Base-by-base conservation (phyloP, 64 coral and sea anemone species). In the Porites lutea region DNA sequence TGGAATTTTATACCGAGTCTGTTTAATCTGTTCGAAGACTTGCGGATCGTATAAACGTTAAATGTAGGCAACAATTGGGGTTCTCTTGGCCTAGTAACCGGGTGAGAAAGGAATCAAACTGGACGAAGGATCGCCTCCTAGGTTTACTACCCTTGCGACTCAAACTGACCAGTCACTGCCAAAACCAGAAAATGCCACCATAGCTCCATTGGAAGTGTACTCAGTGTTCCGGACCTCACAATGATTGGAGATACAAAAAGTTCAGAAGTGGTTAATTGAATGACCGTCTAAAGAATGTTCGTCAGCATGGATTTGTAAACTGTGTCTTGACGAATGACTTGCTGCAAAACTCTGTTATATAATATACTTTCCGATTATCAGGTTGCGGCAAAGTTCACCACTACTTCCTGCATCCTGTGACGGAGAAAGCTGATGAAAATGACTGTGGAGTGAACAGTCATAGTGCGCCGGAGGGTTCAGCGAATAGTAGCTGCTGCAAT, bases 41-140 rank as follows among this genome's bases (percentile, higher is more conserved):
- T 22, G 86, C 90, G 19, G 79, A 89, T 59, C 86, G 95, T 37
- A 89, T 93, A 4, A 96, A 96, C 90, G 93, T 93, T 37, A 89
- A 87, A 78, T 96, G 89, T 69, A 90, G 86, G 10, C 60, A 92
- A 53, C 90, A 96, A 48, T 78, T 93, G 21, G 93, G 54, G 85
- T 27, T 23, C 20, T 83, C 69, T 75, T 79, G 45, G 4, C 12
- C 86, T 18, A 23, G 52, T 16, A 44, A 79, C 8, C 57, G 50
- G 54, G 87, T 66, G 60, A 80, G 80, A 15, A 82, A 74, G 18
- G 66, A 71, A 44, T 54, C 77, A 9, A 13, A 48, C 11, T 58
- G 18, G 13, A 77, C 79, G 19, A 94, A 82, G 57, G 88, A 90
- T 6, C 6, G 50, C 89, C 75, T 48, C 19, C 66, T 2, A 70